These are phyloP conservation scores for Clarias macrocephalus DNA, from an alignment of 2,113 vertebrate species.

Conservation along the genomic window DNA sequence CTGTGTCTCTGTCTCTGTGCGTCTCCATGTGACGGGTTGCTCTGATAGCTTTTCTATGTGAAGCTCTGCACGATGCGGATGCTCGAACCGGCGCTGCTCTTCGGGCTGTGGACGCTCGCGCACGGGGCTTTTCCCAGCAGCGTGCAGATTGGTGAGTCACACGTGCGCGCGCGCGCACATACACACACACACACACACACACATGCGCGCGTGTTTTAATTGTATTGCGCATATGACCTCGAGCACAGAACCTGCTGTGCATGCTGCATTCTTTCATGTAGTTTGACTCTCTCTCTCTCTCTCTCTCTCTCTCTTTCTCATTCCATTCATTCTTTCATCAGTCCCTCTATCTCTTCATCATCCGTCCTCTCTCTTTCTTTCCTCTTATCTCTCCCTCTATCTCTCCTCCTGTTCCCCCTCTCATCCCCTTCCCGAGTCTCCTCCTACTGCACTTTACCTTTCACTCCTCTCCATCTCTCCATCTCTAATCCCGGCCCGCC, in stretches of 20 bases:
- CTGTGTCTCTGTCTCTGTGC: constrained; percentile 29
- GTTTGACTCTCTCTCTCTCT: not conserved
- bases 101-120: constrained; percentile 87
- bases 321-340: not conserved
- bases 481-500: not conserved
- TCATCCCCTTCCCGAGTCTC: not conserved
- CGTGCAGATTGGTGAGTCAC: constrained; percentile 96
- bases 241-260: not conserved
- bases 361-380: not conserved
- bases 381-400: not conserved
- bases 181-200: constrained; percentile 41
- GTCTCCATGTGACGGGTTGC: constrained; percentile 80
- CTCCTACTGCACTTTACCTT: not conserved
- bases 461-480: not conserved
- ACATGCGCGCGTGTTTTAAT: constrained; percentile 1
- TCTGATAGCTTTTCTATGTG: not conserved
- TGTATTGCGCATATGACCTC: constrained; percentile 2
- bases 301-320: not conserved
- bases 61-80: constrained; percentile 91
- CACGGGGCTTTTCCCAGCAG: constrained; percentile 99
- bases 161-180: constrained; percentile 6
- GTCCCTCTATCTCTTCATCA: not conserved
- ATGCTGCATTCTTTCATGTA: not conserved
- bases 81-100: constrained; percentile 84
- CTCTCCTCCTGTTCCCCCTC: not conserved